A percentile compares a stretch with the other conserved stretches of the same genome.
Conservation (phyloP, 2,888 invertebrate genomes). For the Drosophila paracracens region DNA sequence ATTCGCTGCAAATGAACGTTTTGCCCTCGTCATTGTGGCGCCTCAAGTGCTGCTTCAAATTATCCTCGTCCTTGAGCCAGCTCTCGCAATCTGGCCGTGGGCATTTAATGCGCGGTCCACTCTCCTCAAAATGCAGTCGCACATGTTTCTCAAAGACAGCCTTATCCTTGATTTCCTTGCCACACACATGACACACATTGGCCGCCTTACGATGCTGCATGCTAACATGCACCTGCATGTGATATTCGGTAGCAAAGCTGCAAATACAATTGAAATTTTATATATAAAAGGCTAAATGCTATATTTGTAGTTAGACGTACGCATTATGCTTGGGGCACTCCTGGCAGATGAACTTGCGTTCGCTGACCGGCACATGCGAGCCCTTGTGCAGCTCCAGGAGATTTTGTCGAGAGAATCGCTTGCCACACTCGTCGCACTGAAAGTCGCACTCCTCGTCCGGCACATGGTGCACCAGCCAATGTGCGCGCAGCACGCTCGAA, state of each 20-base stretch:
- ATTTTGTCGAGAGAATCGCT: conserved; percentile 82
- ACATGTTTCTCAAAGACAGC: conserved; percentile 84
- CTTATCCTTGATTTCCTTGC: conserved; percentile 84
- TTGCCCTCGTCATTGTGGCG: conserved; percentile 82
- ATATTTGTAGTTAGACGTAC: conserved; percentile 41
- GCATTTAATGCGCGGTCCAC: conserved; percentile 84
- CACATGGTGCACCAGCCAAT: conserved; percentile 82
- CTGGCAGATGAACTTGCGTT: conserved; percentile 76
- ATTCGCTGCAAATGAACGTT: conserved; percentile 78
- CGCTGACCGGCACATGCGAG: conserved; percentile 80
- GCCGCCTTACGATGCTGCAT: conserved; percentile 82
- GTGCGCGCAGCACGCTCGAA: conserved; percentile 81
- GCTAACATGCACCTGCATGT: conserved; percentile 81
- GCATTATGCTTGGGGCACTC: conserved; percentile 78
- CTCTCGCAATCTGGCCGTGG: conserved; percentile 83
- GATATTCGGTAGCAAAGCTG: conserved; percentile 83
- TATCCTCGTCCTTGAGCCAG: conserved; percentile 84
- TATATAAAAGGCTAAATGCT: background rate
- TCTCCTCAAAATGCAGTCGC: conserved; percentile 82
- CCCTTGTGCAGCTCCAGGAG: conserved; percentile 82
- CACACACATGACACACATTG: conserved; percentile 84
- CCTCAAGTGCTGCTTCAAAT: conserved; percentile 83
- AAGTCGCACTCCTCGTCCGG: conserved; percentile 81
- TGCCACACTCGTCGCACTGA: conserved; percentile 83
- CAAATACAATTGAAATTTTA: background rate